Base-by-base conservation (phyloP, 2,888 invertebrate species). In the Acrobasis suavella region DNA sequence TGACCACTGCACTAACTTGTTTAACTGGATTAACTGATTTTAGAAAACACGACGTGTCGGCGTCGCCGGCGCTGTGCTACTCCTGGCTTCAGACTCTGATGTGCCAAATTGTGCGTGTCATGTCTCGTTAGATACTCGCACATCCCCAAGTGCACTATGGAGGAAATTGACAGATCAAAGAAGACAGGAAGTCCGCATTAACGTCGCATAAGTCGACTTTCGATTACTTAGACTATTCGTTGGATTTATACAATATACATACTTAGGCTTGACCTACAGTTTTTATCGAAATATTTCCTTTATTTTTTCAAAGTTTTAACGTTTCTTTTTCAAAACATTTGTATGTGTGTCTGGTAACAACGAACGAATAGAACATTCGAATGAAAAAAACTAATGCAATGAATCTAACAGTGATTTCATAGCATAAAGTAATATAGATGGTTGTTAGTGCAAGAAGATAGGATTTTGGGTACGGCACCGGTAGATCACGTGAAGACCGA, bases 91-190 rank as follows among this genome's bases (percentile, higher is more conserved):
- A 12, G 22, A 8, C 3, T 56, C 69, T 50, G 67, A 50, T 72
- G 71, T 75, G 79, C 76, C 75, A 75, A 82, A 84, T 77, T 72
- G 85, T 87, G 86, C 86, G 86, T 85, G 84, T 70, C 80, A 75
- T 72, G 63, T 70, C 82, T 86, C 72, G 72, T 85, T 74, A 79
- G 80, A 77, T 77, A 77, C 76, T 75, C 76, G 72, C 72, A 75
- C 77, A 75, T 74, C 76, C 76, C 75, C 74, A 75, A 85, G 77
- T 87, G 86, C 87, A 89, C 74, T 82, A 80, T 77, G 76, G 79
- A 86, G 83, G 81, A 87, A 89, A 90, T 90, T 89, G 87, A 84
- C 81, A 81, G 82, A 87, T 82, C 84, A 89, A 86, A 87, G 86
- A 83, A 79, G 79, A 68, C 87, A 85, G 91, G 91, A 91, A 85